Evolutionary conservation across 64 coral and sea anemone species (phyloP), one percentile per base, ranked within the genome.

Genomic region (Cladopsammia gracilis): DNA sequence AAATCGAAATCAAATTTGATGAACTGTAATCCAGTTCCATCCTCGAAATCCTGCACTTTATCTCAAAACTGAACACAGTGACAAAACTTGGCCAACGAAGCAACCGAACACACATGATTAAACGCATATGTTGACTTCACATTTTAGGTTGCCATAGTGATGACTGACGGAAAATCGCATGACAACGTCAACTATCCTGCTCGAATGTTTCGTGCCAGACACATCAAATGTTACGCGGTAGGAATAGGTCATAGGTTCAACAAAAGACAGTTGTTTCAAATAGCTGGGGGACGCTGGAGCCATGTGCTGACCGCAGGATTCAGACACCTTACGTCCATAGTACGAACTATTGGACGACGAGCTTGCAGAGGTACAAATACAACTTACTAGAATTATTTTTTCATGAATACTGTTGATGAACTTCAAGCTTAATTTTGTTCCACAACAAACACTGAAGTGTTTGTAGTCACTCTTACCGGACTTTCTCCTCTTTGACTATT

Each of bases 151-250:
- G 79, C 44, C 44, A 48, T 96, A 83, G 79, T 94, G 16, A 64
- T 94, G 66, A 94, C 92, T 18, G 92, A 94, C 65, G 92, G 92
- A 4, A 47, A 43, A 51, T 94, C 92, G 13, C 26, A n/a, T 49
- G 92, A 94, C 73, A 62, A 22, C 22, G 86, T 94, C 1, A 43
- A 14, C 34, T 4, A 2, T 58, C 25, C 68, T 66, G 67, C 77
- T 5, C 78, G 56, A 3, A 7, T 24, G 25, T 88, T 94, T 58
- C 78, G 92, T 66, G 69, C 76, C 26, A 25, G 5, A 18, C 62
- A 81, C 62, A 82, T 83, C 20, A 79, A 79, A 13, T 59, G 91
- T 12, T 95, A 92, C 34, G 83, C 25, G 6, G 25, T 94, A 12
- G 92, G 92, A 42, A 83, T 94, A 4, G 92, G 92, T 19, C 77